Conservation (phyloP, 2,888 invertebrate genomes). For the Pantelozetes paolii region DNA sequence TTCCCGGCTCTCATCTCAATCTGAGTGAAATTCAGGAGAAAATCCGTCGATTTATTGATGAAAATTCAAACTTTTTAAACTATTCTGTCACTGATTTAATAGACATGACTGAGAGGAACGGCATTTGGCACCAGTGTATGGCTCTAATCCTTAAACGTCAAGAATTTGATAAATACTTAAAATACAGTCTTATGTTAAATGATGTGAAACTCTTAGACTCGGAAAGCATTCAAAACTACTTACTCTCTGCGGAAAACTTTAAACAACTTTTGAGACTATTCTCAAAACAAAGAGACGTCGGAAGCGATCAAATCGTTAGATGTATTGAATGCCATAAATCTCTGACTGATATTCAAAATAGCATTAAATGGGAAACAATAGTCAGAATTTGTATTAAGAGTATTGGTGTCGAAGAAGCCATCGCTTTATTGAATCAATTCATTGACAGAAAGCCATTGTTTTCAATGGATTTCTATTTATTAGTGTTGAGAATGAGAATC, state of each 20-base stretch:
- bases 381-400: neutral
- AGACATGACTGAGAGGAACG: constrained; percentile 1
- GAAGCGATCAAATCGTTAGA: neutral
- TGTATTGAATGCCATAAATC: constrained; percentile 20
- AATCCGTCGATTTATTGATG: neutral
- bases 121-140: constrained; percentile 12
- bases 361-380: constrained; percentile 10
- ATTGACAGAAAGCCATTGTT: neutral
- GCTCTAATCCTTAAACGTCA: neutral
- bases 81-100: constrained; percentile 16
- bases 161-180: constrained; percentile 21
- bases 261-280: neutral
- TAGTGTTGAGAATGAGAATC: constrained; percentile 1
- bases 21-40: constrained; percentile 2
- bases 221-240: neutral
- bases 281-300: neutral
- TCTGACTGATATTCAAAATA: neutral
- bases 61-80: neutral
- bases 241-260: neutral
- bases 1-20: constrained; percentile 10
- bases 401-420: constrained; percentile 9
- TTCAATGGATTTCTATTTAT: constrained; percentile 28
- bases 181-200: constrained; percentile 9
- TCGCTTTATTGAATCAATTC: neutral
- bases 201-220: constrained; percentile 2